These are phyloP conservation scores for Sciurus vulgaris DNA, from an alignment of 2,797 vertebrate genomes.

Conservation along the genomic window DNA sequence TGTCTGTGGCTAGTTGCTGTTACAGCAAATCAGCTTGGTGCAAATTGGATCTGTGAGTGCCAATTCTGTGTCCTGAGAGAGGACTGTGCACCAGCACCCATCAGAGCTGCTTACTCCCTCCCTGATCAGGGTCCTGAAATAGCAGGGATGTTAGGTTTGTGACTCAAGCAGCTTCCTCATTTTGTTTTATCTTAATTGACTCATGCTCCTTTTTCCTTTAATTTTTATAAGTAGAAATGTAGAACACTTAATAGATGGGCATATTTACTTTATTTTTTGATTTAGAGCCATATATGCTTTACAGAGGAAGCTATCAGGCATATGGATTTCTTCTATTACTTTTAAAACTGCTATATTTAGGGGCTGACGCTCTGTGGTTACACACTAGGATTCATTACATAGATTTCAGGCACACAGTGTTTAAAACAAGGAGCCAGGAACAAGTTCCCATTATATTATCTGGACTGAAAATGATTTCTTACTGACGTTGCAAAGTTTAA, in stretches of 20 bases:
- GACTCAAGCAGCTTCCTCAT: not conserved
- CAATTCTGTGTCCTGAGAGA: not conserved
- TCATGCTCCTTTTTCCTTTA: not conserved
- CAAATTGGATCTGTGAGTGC: not conserved
- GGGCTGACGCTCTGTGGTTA: slow-evolving; percentile 26
- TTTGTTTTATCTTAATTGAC: slow-evolving; percentile 57
- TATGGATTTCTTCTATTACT: slow-evolving; percentile 62
- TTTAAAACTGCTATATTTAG: slow-evolving; percentile 68
- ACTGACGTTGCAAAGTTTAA: slow-evolving; percentile 45
- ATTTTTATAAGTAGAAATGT: slow-evolving; percentile 46
- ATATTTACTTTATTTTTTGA: slow-evolving; percentile 52
- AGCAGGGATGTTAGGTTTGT: slow-evolving; percentile 8
- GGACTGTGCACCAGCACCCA: not conserved
- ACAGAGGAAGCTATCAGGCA: slow-evolving; percentile 41
- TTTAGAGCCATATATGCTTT: slow-evolving; percentile 54
- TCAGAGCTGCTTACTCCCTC: not conserved
- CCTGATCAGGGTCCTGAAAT: not conserved
- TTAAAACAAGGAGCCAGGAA: slow-evolving; percentile 66
- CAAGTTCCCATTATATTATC: slow-evolving; percentile 54
- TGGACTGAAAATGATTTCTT: slow-evolving; percentile 67
- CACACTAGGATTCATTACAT: slow-evolving; percentile 44
- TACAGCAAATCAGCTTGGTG: not conserved
- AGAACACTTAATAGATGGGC: slow-evolving; percentile 17
- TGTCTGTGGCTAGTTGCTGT: not conserved
- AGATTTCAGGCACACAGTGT: slow-evolving; percentile 44